Evolutionary conservation across 2,888 invertebrate genomes (phyloP).

Genomic region (Platycnemis pennipes): DNA sequence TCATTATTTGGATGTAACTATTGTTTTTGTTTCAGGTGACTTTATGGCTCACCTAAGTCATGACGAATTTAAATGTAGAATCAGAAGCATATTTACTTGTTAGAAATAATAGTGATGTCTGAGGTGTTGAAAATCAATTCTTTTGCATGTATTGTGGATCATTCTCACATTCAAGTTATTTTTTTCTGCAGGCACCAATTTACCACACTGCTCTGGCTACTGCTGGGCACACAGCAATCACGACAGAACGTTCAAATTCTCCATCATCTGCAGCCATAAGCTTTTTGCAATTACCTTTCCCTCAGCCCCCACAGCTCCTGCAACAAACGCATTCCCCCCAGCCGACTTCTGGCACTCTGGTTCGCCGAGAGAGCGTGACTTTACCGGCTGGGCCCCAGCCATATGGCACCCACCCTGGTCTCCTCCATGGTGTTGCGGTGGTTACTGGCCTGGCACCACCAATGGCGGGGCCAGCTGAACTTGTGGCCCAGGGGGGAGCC

Average conservation of each 20-base stretch:
- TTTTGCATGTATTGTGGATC: background rate
- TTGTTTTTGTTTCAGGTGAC: too few species aligned
- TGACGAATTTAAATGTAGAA: too few species aligned
- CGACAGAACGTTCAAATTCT: slow-evolving; percentile 60
- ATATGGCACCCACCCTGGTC: slow-evolving; percentile 50
- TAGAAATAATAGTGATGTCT: too few species aligned
- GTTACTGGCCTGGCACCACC: slow-evolving; percentile 43
- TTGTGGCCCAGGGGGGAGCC: slow-evolving; percentile 53
- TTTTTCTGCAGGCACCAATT: slow-evolving; percentile 52
- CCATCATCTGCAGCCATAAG: slow-evolving; percentile 68
- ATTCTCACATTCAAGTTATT: background rate
- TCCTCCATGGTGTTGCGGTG: slow-evolving; percentile 51
- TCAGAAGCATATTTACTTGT: too few species aligned
- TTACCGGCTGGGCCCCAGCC: slow-evolving; percentile 44
- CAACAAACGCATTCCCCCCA: slow-evolving; percentile 57
- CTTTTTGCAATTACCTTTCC: slow-evolving; percentile 51
- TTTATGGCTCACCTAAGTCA: too few species aligned
- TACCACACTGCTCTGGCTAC: slow-evolving; percentile 63
- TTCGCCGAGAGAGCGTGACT: slow-evolving; percentile 31
- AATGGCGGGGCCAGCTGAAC: slow-evolving; percentile 57
- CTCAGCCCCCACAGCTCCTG: slow-evolving; percentile 46
- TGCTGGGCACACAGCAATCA: slow-evolving; percentile 55
- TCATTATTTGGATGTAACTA: too few species aligned
- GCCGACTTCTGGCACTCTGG: background rate
- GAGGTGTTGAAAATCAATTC: too few species aligned